A percentile compares a stretch with the other conserved stretches of the same genome.
These are phyloP conservation scores for Aurelia aurita DNA, from an alignment of 30 jellyfish, hydroid and myxozoan species.

Conservation along the genomic window DNA sequence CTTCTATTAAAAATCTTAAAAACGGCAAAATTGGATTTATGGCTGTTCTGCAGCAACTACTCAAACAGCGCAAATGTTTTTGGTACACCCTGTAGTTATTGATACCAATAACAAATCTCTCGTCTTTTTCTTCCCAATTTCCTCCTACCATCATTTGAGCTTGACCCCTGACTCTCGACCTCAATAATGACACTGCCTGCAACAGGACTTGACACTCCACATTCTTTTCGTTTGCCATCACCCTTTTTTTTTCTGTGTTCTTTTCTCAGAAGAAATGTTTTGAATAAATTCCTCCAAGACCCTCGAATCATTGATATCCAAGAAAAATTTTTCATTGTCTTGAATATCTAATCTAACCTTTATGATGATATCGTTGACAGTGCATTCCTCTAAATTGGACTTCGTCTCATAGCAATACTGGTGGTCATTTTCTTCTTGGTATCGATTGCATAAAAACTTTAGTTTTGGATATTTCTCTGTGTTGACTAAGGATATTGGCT, in stretches of 20 bases:
- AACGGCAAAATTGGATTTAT: too few species aligned
- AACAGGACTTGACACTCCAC: not conserved
- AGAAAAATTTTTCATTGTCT: not conserved
- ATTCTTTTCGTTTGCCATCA: not conserved
- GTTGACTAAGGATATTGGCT: constrained; percentile 1
- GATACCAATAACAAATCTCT: too few species aligned
- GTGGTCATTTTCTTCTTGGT: too few species aligned
- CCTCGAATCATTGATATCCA: not conserved
- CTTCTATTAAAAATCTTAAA: too few species aligned
- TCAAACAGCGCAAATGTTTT: too few species aligned
- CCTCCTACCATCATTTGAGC: too few species aligned
- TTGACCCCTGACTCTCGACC: not conserved
- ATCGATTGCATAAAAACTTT: too few species aligned
- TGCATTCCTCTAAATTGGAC: not conserved
- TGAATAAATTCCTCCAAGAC: not conserved
- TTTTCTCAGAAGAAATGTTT: not conserved
- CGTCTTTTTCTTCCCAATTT: too few species aligned
- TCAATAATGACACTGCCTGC: constrained; percentile 4
- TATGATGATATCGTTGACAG: not conserved
- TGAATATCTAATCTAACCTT: not conserved
- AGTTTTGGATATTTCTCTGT: constrained; percentile 10
- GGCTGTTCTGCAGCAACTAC: too few species aligned
- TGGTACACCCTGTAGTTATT: too few species aligned
- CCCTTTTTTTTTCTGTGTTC: not conserved
- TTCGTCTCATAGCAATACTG: not conserved